Percentiles rank a stretch among this genome's conserved stretches.
These are phyloP conservation scores for Pollenia griseotomentosa DNA, from an alignment of 2,888 invertebrate genomes.

Conservation along the genomic window DNA sequence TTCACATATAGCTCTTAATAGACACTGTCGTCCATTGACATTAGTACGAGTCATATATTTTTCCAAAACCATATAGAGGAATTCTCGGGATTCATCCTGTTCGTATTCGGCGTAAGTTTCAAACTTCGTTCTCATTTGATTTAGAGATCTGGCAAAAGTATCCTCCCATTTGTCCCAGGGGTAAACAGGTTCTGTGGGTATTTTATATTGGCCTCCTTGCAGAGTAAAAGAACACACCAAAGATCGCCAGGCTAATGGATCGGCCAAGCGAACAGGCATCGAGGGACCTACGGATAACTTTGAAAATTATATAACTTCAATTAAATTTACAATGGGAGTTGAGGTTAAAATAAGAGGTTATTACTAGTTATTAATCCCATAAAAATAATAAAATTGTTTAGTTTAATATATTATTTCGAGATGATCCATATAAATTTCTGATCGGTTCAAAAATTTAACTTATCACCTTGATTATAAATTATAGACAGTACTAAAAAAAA, in stretches of 20 bases:
- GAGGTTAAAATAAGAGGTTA: too few species aligned
- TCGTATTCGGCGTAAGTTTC: conserved; percentile 74
- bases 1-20: conserved; percentile 82
- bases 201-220: conserved; percentile 79
- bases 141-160: conserved; percentile 77
- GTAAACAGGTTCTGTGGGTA: conserved; percentile 79
- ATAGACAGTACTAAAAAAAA: too few species aligned
- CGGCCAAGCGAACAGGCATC: conserved; percentile 78
- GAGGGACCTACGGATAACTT: conserved; percentile 78
- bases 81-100: conserved; percentile 80
- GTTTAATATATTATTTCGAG: too few species aligned
- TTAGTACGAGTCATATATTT: conserved; percentile 77
- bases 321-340: neutral
- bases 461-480: too few species aligned
- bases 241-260: conserved; percentile 80
- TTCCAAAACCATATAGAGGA: conserved; percentile 80
- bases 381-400: too few species aligned
- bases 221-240: conserved; percentile 77
- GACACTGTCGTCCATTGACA: conserved; percentile 78
- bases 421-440: too few species aligned
- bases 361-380: too few species aligned
- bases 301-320: neutral
- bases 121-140: conserved; percentile 68
- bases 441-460: too few species aligned
- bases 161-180: conserved; percentile 82